Percentiles rank a stretch among this genome's conserved stretches.
Conservation (phyloP, 2,113 vertebrate species). For the Bettongia penicillata region DNA sequence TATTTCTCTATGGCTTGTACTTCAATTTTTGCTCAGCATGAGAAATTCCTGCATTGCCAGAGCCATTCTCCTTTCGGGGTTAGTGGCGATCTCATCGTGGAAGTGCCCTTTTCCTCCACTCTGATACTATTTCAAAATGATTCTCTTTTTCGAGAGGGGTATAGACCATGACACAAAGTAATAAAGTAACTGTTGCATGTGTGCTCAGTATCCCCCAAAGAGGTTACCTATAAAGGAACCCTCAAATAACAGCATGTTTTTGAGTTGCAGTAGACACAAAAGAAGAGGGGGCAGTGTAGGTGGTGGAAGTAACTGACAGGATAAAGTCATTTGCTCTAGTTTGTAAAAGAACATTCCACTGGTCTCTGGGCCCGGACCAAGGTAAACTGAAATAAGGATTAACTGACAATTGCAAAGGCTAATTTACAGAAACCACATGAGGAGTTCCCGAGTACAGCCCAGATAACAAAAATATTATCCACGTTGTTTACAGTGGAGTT, state of each 20-base stretch:
- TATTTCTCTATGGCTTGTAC: not conserved
- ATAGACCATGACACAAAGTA: not conserved
- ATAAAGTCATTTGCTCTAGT: constrained; percentile 41
- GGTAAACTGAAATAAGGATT: constrained; percentile 88
- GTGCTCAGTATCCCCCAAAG: not conserved
- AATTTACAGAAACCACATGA: constrained; percentile 84
- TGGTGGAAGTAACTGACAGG: not conserved
- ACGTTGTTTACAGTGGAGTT: constrained; percentile 86
- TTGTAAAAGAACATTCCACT: constrained; percentile 63
- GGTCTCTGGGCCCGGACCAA: constrained; percentile 77
- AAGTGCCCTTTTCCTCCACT: not conserved
- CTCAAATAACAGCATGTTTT: constrained; percentile 13
- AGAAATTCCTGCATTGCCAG: not conserved
- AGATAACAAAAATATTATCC: constrained; percentile 93
- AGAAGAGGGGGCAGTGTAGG: not conserved
- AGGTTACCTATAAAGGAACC: constrained; percentile 4
- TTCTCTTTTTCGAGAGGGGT: not conserved
- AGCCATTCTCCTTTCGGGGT: not conserved
- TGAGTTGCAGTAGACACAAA: not conserved
- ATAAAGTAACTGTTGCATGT: not conserved
- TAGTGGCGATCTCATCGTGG: not conserved
- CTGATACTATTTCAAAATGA: not conserved
- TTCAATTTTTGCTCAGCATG: constrained; percentile 10
- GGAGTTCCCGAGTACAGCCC: constrained; percentile 85
- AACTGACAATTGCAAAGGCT: constrained; percentile 84